These are phyloP conservation scores for Protaetia brevitarsis DNA, from an alignment of 1,140 invertebrate species.

Conservation along the genomic window DNA sequence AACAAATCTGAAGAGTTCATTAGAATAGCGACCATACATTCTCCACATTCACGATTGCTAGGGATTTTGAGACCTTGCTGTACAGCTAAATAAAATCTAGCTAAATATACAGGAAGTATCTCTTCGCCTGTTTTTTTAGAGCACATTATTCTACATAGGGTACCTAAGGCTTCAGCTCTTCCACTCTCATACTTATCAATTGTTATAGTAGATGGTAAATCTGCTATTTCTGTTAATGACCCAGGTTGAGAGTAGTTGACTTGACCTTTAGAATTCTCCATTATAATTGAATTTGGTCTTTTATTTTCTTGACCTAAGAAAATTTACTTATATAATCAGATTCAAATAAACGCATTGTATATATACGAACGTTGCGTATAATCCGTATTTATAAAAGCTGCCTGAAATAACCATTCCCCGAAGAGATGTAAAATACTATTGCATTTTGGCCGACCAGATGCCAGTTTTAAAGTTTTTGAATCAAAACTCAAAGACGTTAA, in stretches of 20 bases:
- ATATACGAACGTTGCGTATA: slow-evolving; percentile 51
- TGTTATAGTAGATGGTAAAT: slow-evolving; percentile 53
- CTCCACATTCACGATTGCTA: slow-evolving; percentile 61
- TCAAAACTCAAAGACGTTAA: slow-evolving; percentile 48
- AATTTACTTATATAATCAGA: slow-evolving; percentile 21
- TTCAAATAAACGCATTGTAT: not conserved
- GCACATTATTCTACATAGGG: slow-evolving; percentile 93
- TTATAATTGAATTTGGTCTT: slow-evolving; percentile 44
- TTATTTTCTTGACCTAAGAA: slow-evolving; percentile 40
- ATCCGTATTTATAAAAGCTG: slow-evolving; percentile 80
- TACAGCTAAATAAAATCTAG: slow-evolving; percentile 90
- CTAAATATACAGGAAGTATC: slow-evolving; percentile 90
- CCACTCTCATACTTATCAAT: slow-evolving; percentile 78
- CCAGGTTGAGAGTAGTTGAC: slow-evolving; percentile 53
- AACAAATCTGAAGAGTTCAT: slow-evolving; percentile 78
- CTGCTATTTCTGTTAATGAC: slow-evolving; percentile 52
- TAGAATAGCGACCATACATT: slow-evolving; percentile 74
- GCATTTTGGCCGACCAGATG: slow-evolving; percentile 79
- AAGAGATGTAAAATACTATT: slow-evolving; percentile 92
- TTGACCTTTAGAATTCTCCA: slow-evolving; percentile 41
- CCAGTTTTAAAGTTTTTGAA: slow-evolving; percentile 53
- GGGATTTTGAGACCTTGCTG: slow-evolving; percentile 72
- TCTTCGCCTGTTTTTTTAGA: slow-evolving; percentile 95
- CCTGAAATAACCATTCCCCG: slow-evolving; percentile 96
- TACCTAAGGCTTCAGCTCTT: slow-evolving; percentile 90